Conservation (phyloP, 2,797 vertebrate genomes). For the Pempheris klunzingeri region DNA sequence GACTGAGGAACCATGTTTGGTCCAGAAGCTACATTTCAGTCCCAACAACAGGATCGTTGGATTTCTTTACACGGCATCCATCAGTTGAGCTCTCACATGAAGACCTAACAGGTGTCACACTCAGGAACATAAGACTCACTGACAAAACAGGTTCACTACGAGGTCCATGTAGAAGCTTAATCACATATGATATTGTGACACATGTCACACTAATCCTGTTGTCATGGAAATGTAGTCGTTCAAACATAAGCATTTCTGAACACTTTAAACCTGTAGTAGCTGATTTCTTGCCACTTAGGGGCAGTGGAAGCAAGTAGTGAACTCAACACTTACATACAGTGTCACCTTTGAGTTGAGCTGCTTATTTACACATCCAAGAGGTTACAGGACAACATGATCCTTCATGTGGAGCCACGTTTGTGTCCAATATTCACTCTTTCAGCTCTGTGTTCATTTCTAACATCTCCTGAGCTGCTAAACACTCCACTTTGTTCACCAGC, state of each 20-base stretch:
- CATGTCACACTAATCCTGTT: too few relatives aligned
- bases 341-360: not conserved
- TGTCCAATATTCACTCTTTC: not conserved
- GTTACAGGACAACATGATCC: not conserved
- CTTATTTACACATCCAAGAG: not conserved
- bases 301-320: not conserved
- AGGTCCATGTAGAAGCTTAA: not conserved
- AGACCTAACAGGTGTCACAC: constrained; percentile 1
- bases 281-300: not conserved
- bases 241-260: not conserved
- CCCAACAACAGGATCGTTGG: not conserved
- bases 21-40: not conserved
- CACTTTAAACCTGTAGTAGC: not conserved
- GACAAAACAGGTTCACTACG: not conserved
- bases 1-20: not conserved
- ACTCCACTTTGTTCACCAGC: not conserved
- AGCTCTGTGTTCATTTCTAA: too few relatives aligned
- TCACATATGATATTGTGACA: not conserved
- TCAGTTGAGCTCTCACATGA: not conserved
- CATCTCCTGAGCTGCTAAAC: not conserved
- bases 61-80: not conserved
- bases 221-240: not conserved
- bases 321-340: not conserved
- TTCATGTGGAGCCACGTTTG: not conserved
- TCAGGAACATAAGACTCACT: not conserved